Conservation (phyloP, 92 coral and sea anemone species). For the Actinernus sp. region DNA sequence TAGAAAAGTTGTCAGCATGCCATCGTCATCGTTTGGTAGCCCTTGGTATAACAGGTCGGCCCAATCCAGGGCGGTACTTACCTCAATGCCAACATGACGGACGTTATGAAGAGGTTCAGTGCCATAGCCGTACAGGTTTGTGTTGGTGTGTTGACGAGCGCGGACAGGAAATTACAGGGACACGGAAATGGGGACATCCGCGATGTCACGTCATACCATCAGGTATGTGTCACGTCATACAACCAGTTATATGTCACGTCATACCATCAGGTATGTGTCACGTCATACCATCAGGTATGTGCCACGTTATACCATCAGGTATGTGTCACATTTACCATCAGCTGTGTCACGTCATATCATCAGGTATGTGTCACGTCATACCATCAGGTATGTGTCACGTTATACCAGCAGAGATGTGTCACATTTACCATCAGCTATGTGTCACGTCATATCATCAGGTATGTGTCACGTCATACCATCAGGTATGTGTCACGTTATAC, state of each 20-base stretch:
- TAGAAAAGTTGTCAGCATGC: constrained; percentile 76
- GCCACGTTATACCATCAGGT: constrained; percentile 42
- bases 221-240: constrained; percentile 18
- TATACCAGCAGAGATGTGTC: constrained; percentile 22
- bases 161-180: constrained; percentile 79
- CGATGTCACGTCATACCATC: constrained; percentile 27
- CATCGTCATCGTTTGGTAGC: constrained; percentile 72
- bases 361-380: constrained; percentile 22
- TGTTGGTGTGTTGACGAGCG: constrained; percentile 91
- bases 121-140: constrained; percentile 77
- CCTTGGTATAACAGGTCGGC: constrained; percentile 73
- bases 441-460: too few species aligned
- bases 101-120: constrained; percentile 70
- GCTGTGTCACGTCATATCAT: constrained; percentile 24
- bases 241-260: constrained; percentile 40
- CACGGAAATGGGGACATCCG: constrained; percentile 78
- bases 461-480: not conserved
- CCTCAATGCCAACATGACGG: constrained; percentile 81
- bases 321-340: not conserved
- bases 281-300: constrained; percentile 2
- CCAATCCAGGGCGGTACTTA: constrained; percentile 66
- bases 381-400: constrained; percentile 43
- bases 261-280: constrained; percentile 25
- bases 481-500: too few species aligned
- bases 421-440: too few species aligned